These are phyloP conservation scores for Ciconia maguari DNA, from an alignment of 2,113 vertebrate species.

Conservation along the genomic window DNA sequence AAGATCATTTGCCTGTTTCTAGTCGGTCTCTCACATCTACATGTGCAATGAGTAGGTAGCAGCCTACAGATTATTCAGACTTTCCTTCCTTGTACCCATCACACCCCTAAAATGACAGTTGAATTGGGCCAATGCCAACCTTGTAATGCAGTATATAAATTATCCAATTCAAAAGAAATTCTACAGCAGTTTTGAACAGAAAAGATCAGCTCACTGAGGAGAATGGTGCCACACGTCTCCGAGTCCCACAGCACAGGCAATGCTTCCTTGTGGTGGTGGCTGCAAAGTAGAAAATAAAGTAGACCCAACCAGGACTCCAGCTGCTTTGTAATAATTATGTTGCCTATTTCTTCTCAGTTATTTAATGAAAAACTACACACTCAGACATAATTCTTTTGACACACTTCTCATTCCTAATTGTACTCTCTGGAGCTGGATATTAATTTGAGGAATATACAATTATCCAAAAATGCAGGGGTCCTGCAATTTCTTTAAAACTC, in stretches of 20 bases:
- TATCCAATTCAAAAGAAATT: neutral
- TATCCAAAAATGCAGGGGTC: neutral
- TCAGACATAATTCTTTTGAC: neutral
- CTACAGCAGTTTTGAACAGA: neutral
- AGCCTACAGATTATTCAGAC: neutral
- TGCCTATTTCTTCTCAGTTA: conserved; percentile 19
- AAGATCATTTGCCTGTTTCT: neutral
- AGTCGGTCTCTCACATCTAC: neutral
- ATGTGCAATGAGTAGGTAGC: neutral
- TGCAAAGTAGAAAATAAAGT: neutral
- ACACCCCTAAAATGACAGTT: neutral
- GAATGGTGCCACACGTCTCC: neutral
- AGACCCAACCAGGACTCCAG: neutral
- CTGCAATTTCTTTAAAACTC: neutral
- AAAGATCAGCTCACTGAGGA: neutral
- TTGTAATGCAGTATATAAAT: neutral
- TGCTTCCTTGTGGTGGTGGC: neutral
- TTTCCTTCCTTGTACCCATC: neutral
- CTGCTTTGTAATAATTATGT: neutral
- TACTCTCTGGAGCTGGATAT: conserved; percentile 18
- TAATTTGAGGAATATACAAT: conserved; percentile 38
- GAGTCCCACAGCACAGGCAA: neutral
- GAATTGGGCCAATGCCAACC: neutral
- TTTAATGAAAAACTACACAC: conserved; percentile 22
- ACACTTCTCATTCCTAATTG: conserved; percentile 21